Percentiles rank a stretch among this genome's conserved stretches.
Evolutionary conservation across 37 sponge, comb jelly and placozoan genomes (phyloP).

Genomic region (Halisarca cf. caerulea): DNA sequence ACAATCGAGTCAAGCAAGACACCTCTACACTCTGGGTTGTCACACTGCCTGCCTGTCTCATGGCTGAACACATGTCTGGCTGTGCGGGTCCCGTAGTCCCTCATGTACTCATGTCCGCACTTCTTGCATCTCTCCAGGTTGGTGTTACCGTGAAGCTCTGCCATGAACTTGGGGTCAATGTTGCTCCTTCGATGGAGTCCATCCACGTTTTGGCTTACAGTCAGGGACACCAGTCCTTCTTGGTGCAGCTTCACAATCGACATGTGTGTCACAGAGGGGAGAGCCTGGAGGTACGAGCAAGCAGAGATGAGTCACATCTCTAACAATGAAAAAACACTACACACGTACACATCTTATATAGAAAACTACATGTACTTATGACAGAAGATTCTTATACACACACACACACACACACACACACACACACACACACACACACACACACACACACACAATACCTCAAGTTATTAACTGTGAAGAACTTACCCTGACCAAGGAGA

Average conservation of each 20-base stretch:
- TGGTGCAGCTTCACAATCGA: slow-evolving; percentile 81
- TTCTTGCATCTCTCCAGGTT: slow-evolving; percentile 82
- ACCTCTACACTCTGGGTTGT: slow-evolving; percentile 70
- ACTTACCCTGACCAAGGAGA: not conserved
- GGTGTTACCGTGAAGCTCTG: slow-evolving; percentile 93
- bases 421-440: no score
- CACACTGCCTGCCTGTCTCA: slow-evolving; percentile 74
- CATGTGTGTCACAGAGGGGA: slow-evolving; percentile 86
- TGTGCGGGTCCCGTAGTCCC: slow-evolving; percentile 82
- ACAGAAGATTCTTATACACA: no score
- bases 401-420: no score
- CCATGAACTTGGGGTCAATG: slow-evolving; percentile 52
- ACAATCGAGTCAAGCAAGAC: slow-evolving; percentile 79
- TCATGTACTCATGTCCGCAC: slow-evolving; percentile 77
- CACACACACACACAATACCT: no score
- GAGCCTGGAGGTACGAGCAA: slow-evolving; percentile 50
- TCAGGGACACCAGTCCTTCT: slow-evolving; percentile 63
- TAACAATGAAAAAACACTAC: no score
- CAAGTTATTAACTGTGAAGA: not conserved
- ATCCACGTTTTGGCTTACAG: slow-evolving; percentile 87
- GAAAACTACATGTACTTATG: no score
- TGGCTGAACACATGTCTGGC: slow-evolving; percentile 65
- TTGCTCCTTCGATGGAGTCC: slow-evolving; percentile 89
- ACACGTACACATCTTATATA: no score
- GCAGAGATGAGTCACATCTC: no score